Evolutionary conservation across 30 jellyfish, hydroid and myxozoan species (phyloP).

Genomic region (Turritopsis rubra): DNA sequence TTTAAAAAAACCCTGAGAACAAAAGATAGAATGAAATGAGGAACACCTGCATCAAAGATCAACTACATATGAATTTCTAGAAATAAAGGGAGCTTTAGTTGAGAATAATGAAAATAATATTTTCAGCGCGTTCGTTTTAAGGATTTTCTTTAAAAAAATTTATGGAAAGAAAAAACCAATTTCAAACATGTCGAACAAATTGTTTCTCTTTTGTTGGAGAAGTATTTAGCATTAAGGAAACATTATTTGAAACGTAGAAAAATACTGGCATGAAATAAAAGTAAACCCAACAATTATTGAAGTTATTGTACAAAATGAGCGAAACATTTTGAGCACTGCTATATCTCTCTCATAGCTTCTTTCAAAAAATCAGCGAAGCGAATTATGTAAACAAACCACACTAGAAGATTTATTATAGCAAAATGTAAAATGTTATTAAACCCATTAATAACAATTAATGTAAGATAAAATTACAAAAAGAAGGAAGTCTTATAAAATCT

Average conservation of each 20-base stretch:
- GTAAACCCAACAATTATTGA: too few relatives aligned
- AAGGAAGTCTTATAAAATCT: not conserved
- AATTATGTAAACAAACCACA: slow-evolving; percentile 5
- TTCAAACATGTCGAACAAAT: too few relatives aligned
- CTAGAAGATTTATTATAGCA: not conserved
- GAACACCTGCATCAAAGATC: not conserved
- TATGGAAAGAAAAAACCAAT: too few relatives aligned
- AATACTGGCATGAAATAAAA: too few relatives aligned
- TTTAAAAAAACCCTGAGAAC: not conserved
- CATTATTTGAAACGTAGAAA: too few relatives aligned
- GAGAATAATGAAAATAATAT: not conserved
- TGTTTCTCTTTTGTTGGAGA: too few relatives aligned
- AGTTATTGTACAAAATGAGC: too few relatives aligned
- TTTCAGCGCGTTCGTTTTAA: not conserved
- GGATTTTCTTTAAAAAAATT: not conserved
- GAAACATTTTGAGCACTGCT: not conserved
- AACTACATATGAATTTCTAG: not conserved
- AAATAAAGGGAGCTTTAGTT: not conserved
- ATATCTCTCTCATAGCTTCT: not conserved
- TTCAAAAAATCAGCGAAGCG: slow-evolving; percentile 20
- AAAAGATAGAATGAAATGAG: not conserved
- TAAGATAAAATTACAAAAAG: not conserved
- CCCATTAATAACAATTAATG: not conserved
- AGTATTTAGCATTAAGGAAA: too few relatives aligned
- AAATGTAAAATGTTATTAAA: not conserved